Percentiles rank a stretch among this genome's conserved stretches.
Evolutionary conservation across 2,888 invertebrate genomes (phyloP).

Genomic region (Trimorus sp.): DNA sequence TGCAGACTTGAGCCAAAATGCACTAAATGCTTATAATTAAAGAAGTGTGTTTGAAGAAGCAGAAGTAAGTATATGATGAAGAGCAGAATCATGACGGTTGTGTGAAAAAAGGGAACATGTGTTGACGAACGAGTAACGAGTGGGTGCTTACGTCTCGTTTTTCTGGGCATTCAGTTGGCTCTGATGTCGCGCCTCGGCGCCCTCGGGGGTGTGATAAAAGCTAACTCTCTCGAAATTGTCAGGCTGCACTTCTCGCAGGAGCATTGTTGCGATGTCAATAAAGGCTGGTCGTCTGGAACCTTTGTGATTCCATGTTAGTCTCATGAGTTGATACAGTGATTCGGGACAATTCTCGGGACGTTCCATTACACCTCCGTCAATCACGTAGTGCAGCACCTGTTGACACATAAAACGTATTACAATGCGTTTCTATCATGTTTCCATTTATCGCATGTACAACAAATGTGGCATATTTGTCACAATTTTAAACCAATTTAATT

Average conservation of each 20-base stretch:
- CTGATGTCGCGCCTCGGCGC: constrained; percentile 82
- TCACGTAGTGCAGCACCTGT: constrained; percentile 89
- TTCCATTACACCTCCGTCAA: constrained; percentile 96
- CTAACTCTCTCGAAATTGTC: constrained; percentile 85
- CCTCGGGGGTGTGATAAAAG: constrained; percentile 85
- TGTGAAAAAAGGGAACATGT: too few species aligned
- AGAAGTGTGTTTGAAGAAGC: too few species aligned
- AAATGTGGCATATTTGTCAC: too few species aligned
- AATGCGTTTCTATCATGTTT: too few species aligned
- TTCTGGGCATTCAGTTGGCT: constrained; percentile 74
- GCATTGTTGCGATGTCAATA: constrained; percentile 89
- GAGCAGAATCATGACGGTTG: too few species aligned
- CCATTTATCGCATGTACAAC: too few species aligned
- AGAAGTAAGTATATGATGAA: too few species aligned
- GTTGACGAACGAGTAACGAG: too few species aligned
- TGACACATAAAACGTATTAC: not conserved
- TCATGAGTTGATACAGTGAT: constrained; percentile 94
- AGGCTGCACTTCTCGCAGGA: constrained; percentile 86
- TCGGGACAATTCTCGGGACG: constrained; percentile 98
- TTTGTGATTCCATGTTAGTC: constrained; percentile 94
- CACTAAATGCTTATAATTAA: too few species aligned
- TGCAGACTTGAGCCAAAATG: too few species aligned
- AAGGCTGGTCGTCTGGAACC: constrained; percentile 92
- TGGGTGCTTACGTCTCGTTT: constrained; percentile 71
- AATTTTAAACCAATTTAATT: too few species aligned